phyloP scores from a whole-genome alignment of 2,888 invertebrate genomes.

The Suillia variegata region DNA sequence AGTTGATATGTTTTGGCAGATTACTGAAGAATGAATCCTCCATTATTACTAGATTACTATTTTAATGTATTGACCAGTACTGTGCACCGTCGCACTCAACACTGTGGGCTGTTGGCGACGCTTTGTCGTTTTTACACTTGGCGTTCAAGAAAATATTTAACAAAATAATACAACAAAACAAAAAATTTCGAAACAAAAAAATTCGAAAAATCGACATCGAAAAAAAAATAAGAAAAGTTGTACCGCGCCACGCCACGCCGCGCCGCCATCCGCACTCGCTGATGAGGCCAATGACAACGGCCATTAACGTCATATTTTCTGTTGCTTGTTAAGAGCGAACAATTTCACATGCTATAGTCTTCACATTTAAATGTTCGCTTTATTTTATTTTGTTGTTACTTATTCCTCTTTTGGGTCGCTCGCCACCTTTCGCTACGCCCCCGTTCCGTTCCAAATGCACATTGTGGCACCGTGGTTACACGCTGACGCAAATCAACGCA shows the following conservation, averaged over 20 bases:
- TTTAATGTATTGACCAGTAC: too few relatives aligned
- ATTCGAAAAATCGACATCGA: not conserved
- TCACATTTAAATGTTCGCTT: not conserved
- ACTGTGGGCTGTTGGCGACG: slow-evolving; percentile 11
- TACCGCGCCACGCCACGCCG: not conserved
- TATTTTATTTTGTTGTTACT: not conserved
- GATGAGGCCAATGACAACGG: slow-evolving; percentile 30
- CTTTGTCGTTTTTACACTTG: slow-evolving; percentile 16
- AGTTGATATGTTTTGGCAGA: too few relatives aligned
- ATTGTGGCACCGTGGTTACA: too few relatives aligned
- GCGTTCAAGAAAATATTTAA: too few relatives aligned
- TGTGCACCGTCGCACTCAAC: too few relatives aligned
- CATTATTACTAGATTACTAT: too few relatives aligned
- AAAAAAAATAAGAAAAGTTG: not conserved
- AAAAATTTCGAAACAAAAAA: not conserved
- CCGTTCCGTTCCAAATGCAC: too few relatives aligned
- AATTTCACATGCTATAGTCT: not conserved
- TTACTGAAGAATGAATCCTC: too few relatives aligned
- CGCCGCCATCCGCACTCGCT: too few relatives aligned
- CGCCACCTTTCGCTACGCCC: too few relatives aligned
- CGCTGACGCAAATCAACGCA: too few relatives aligned
- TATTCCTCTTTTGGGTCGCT: not conserved
- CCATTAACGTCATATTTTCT: slow-evolving; percentile 28
- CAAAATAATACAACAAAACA: not conserved
- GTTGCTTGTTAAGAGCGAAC: slow-evolving; percentile 23